Evolutionary conservation across 1,140 invertebrate species (phyloP), one percentile per base, ranked within the genome.

Genomic region (Drosophila kikkawai): DNA sequence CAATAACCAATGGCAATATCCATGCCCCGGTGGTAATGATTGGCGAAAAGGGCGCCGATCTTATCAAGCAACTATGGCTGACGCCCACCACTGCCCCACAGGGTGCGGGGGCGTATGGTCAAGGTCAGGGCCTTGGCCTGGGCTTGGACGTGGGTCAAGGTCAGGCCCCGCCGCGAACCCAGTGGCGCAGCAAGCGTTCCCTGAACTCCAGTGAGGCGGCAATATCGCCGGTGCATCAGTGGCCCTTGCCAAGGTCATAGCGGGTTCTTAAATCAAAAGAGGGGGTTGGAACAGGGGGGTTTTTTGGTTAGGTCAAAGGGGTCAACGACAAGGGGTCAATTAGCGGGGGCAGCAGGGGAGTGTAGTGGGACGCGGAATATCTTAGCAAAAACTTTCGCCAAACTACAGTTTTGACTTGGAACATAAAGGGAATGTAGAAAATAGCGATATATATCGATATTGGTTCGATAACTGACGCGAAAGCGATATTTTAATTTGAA

Each of bases 21-120:
- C 97, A 97, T 75, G 96, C 97, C 0, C 96, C 97, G 0, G 95
- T 96, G 0, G 96, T 98, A 11, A 98, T 98, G 97, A 97, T 99
- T n/a, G 98, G 94, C 0, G 98, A 99, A 87, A 98, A 98, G 91
- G 97, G 96, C 0, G 95, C 97, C 0, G 97, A 98, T 93, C 88
- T 98, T 88, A 96, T 99, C 8, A 97, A 97, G 86, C 93, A 95
- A 60, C 93, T 95, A 39, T 97, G 96, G 96, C 75, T 94, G 3
- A 81, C 85, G 11, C 84, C 75, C 11, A 81, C 41, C 12, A 63
- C 82, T 2, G 56, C 37, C n/a, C 60, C 75, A 0, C 13, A 50
- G n/a, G 22, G 45, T 7, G 44, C 26, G 7, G 50, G 61, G 1
- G 29, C 12, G 0, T 39, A 26, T n/a, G 57, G n/a, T 11, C 68